Evolutionary conservation across 2,797 vertebrate genomes (phyloP).

Genomic region (Poecilia gillii): DNA sequence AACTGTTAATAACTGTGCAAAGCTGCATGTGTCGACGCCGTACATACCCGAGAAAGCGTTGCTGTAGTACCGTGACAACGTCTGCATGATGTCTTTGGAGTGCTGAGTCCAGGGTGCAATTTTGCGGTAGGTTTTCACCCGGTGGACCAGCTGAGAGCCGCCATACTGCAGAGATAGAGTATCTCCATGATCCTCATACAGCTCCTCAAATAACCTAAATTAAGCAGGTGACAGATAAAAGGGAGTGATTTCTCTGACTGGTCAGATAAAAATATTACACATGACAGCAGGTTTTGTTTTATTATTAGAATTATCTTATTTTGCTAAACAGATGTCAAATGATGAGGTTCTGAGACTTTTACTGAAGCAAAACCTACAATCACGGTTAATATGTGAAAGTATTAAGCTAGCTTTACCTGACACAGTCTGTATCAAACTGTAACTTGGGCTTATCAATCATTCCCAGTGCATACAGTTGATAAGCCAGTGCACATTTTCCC

Average conservation of each 20-base stretch:
- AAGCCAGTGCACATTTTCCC: constrained; percentile 96
- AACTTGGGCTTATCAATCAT: constrained; percentile 96
- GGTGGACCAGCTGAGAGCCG: constrained; percentile 96
- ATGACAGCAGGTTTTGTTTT: not conserved
- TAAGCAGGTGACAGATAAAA: not conserved
- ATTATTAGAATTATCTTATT: not conserved
- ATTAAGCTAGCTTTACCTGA: constrained; percentile 82
- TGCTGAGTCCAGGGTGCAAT: constrained; percentile 99
- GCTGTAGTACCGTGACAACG: constrained; percentile 95
- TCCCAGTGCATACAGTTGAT: constrained; percentile 94
- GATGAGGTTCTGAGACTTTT: not conserved
- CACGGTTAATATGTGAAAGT: rapidly evolving
- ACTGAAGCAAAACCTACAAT: not conserved
- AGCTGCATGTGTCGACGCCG: not conserved
- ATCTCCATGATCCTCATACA: constrained; percentile 98
- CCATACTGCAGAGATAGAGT: constrained; percentile 96
- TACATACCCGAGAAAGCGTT: constrained; percentile 94
- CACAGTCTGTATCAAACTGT: constrained; percentile 96
- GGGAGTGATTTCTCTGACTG: not conserved
- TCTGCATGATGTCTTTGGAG: constrained; percentile 99
- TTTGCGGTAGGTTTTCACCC: constrained; percentile 98
- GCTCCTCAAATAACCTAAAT: constrained; percentile 93
- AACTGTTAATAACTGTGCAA: not conserved
- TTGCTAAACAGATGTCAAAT: not conserved
- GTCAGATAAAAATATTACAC: not conserved